These are phyloP conservation scores for Bufo gargarizans DNA, from an alignment of 2,113 vertebrate species.

Conservation along the genomic window DNA sequence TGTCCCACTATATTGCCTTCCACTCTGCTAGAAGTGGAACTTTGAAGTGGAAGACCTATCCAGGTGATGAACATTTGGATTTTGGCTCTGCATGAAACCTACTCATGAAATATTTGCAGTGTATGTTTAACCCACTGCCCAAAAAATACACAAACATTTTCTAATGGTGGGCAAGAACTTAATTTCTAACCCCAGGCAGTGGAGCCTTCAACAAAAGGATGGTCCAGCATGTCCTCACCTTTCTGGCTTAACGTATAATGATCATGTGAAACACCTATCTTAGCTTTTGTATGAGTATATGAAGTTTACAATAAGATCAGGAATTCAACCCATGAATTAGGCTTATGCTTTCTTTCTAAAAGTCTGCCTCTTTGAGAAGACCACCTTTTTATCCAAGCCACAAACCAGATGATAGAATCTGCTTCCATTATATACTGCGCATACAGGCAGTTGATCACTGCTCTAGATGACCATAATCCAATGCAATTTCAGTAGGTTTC, in stretches of 20 bases:
- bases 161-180: too few species aligned
- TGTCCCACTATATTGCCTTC: background rate
- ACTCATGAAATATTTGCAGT: background rate
- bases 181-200: too few species aligned
- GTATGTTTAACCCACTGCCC: too few species aligned
- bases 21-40: too few species aligned
- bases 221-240: too few species aligned
- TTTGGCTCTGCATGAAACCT: background rate
- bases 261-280: background rate
- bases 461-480: too few species aligned
- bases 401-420: too few species aligned
- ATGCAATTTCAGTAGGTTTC: too few species aligned
- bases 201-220: background rate
- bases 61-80: background rate
- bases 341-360: background rate
- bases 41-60: too few species aligned
- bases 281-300: background rate
- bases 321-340: background rate
- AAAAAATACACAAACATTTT: too few species aligned
- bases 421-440: background rate
- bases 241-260: too few species aligned
- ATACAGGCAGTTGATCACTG: too few species aligned
- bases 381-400: background rate
- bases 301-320: background rate
- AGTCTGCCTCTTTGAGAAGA: background rate